Conservation (phyloP, 1,140 invertebrate species). For the Delia radicum region DNA sequence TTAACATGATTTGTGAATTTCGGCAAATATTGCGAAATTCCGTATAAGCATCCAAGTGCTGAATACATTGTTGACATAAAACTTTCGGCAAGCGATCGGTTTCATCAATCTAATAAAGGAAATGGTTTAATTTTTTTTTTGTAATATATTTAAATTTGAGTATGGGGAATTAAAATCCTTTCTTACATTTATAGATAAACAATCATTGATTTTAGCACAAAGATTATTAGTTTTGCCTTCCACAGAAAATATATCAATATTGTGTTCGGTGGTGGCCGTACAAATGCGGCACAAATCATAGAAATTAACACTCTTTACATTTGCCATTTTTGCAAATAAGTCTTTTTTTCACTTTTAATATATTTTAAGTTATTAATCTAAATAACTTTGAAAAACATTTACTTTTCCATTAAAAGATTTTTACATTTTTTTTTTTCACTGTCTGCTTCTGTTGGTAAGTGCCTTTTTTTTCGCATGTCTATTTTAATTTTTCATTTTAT, state of each 20-base stretch:
- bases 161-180: background rate
- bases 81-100: slow-evolving; percentile 71
- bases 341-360: too few species aligned
- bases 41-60: slow-evolving; percentile 64
- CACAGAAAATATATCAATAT: slow-evolving; percentile 67
- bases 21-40: slow-evolving; percentile 67
- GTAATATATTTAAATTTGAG: background rate
- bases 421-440: background rate
- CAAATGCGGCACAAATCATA: slow-evolving; percentile 71
- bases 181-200: slow-evolving; percentile 64
- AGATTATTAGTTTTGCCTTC: slow-evolving; percentile 66
- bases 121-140: background rate
- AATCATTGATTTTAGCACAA: slow-evolving; percentile 65
- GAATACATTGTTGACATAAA: slow-evolving; percentile 66
- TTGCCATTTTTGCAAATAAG: slow-evolving; percentile 58
- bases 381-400: background rate
- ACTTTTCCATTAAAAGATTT: background rate
- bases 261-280: slow-evolving; percentile 65
- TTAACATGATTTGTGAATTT: slow-evolving; percentile 68
- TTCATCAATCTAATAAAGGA: slow-evolving; percentile 61
- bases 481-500: too few species aligned
- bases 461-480: background rate
- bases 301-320: slow-evolving; percentile 68
- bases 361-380: too few species aligned
- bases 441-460: background rate